These are phyloP conservation scores for Tipula confusa DNA, from an alignment of 2,888 invertebrate genomes.

Conservation along the genomic window DNA sequence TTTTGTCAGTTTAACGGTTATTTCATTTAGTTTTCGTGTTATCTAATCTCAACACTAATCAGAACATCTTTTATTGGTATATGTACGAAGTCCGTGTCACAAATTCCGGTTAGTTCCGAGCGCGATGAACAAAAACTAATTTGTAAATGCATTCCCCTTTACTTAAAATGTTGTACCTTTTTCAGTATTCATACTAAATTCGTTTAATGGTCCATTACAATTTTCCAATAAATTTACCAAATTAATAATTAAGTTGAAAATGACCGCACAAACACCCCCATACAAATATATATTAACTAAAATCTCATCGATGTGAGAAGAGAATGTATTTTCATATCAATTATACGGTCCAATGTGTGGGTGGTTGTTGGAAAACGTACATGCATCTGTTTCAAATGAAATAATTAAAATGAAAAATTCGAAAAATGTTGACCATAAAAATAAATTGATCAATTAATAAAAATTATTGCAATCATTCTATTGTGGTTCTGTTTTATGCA, in stretches of 20 bases:
- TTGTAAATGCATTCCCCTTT: no score
- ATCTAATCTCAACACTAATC: no score
- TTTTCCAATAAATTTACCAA: not conserved
- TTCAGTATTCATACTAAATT: no score
- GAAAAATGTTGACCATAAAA: not conserved
- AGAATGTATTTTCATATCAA: no score
- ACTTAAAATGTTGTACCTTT: no score
- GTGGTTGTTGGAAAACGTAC: not conserved
- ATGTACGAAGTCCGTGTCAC: no score
- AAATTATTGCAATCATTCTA: slow-evolving; percentile 20
- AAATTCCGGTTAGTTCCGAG: no score
- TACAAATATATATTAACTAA: not conserved
- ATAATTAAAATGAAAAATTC: not conserved
- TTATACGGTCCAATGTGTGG: not conserved
- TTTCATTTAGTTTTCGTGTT: no score
- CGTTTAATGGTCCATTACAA: not conserved
- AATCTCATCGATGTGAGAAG: no score
- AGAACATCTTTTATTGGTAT: no score
- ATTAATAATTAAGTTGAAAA: not conserved
- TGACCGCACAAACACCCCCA: not conserved
- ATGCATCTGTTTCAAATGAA: not conserved
- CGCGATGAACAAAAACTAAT: no score
- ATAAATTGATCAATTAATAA: slow-evolving; percentile 25
- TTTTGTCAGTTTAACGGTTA: no score
- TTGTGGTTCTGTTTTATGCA: not conserved